These are phyloP conservation scores for Barypeithes pellucidus DNA, from an alignment of 2,888 invertebrate species.

Conservation along the genomic window DNA sequence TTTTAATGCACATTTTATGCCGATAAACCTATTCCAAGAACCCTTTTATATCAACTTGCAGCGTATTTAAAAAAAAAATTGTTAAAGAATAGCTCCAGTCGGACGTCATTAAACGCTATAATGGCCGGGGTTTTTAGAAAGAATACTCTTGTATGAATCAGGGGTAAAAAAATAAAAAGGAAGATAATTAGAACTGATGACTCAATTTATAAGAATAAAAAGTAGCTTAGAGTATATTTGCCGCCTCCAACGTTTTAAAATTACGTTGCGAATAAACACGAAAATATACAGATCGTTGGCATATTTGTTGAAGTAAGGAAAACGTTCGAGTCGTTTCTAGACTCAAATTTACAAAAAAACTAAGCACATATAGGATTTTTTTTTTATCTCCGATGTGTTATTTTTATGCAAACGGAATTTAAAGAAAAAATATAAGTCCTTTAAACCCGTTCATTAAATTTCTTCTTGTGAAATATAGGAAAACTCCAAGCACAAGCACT, in stretches of 20 bases:
- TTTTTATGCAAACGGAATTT: too few species aligned
- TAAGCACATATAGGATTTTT: too few species aligned
- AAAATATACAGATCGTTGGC: not conserved
- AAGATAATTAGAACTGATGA: constrained; percentile 25
- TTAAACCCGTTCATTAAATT: too few species aligned
- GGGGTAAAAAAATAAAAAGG: constrained; percentile 13
- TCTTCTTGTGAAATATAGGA: too few species aligned
- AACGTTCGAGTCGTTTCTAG: too few species aligned
- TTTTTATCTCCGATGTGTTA: too few species aligned
- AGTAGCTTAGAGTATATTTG: constrained; percentile 4
- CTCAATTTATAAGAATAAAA: constrained; percentile 21
- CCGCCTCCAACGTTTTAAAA: constrained; percentile 16
- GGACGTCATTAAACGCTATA: not conserved
- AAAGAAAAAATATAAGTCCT: too few species aligned
- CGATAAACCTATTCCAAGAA: not conserved
- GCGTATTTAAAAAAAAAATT: constrained; percentile 10
- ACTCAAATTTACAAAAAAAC: too few species aligned
- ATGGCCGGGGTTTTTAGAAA: constrained; percentile 3
- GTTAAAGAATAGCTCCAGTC: constrained; percentile 12
- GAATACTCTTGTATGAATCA: constrained; percentile 21
- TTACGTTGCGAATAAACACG: not conserved
- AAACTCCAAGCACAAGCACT: too few species aligned
- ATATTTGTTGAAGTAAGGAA: not conserved
- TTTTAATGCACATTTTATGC: not conserved
- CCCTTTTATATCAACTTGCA: constrained; percentile 13